Evolutionary conservation across 2,113 vertebrate genomes (phyloP), one percentile per base, ranked within the genome.

Genomic region (Trogon surrucura): DNA sequence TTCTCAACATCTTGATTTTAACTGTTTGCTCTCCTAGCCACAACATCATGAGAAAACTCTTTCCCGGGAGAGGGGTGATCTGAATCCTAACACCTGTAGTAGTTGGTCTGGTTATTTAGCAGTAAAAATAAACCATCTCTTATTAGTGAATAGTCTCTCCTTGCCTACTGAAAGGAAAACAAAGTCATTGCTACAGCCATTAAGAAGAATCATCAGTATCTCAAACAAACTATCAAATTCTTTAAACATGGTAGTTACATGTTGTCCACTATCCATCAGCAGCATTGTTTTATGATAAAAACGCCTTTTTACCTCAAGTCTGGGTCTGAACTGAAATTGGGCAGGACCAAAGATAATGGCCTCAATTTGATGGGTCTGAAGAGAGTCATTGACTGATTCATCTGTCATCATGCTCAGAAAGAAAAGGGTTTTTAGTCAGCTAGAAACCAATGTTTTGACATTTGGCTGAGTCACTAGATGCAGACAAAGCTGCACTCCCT

Each of bases 1-100:
- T 91, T 74, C 70, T 60, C 51, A 93, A 80, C 94, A 86, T n/a
- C 78, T 65, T n/a, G 3, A n/a, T 74, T 83, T 91, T 85, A 85
- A 88, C 38, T 82, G 32, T 25, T 85, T 91, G 66, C 44, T 88
- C 20, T 51, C 54, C 65, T 44, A 81, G 4, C 23, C 60, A 91
- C 69, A 84, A 25, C 58, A 78, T 45, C 30, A 81, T 3, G 16
- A 0, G 0, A 78, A 88, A 94, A 72, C 25, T 61, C 38, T 20
- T 93, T 70, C 6, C 44, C 88, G 22, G 30, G 17, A 95, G 34
- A 70, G 16, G 8, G 7, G 16, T 60, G 56, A 72, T 53, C 30
- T 80, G 74, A 85, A 82, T 62, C 51, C 64, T 72, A 51, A 50
- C 5, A 44, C 45, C 34, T 88, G 12, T 16, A 34, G 23, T 47